Percentiles rank a stretch among this genome's conserved stretches.
Evolutionary conservation across 2,888 invertebrate genomes (phyloP).

Genomic region (Agrochola litura): DNA sequence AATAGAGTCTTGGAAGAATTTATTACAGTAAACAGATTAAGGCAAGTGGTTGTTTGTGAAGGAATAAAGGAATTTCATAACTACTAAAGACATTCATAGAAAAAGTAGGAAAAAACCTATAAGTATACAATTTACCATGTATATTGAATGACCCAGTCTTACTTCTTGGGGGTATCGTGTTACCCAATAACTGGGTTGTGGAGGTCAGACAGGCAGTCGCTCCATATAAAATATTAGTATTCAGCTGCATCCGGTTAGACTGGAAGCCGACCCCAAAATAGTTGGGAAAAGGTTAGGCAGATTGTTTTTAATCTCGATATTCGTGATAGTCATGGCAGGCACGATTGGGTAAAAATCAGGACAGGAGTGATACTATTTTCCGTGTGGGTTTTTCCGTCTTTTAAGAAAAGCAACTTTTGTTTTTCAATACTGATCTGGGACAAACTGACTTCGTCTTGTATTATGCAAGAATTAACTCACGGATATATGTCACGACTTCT

Average conservation of each 20-base stretch:
- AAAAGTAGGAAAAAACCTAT: not conserved
- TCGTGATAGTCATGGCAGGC: not conserved
- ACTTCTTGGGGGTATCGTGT: not conserved
- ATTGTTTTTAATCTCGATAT: not conserved
- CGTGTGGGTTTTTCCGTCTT: not conserved
- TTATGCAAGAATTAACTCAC: not conserved
- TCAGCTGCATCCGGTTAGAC: not conserved
- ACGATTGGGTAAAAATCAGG: not conserved
- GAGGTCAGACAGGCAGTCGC: not conserved
- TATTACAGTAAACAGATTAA: constrained; percentile 36
- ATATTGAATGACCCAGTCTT: not conserved
- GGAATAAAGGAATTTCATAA: not conserved
- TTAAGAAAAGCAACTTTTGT: constrained; percentile 22
- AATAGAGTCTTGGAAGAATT: constrained; percentile 21
- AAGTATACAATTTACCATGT: not conserved
- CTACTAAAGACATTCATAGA: not conserved
- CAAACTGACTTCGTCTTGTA: not conserved
- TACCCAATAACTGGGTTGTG: not conserved
- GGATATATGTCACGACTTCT: constrained; percentile 5
- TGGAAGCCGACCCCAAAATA: not conserved
- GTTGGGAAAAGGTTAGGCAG: not conserved
- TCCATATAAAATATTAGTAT: not conserved
- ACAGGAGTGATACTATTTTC: not conserved
- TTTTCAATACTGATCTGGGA: constrained; percentile 2
- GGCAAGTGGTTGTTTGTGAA: constrained; percentile 3